Evolutionary conservation across 1,140 invertebrate genomes (phyloP), one percentile per base, ranked within the genome.

Genomic region (Cryptotermes secundus): DNA sequence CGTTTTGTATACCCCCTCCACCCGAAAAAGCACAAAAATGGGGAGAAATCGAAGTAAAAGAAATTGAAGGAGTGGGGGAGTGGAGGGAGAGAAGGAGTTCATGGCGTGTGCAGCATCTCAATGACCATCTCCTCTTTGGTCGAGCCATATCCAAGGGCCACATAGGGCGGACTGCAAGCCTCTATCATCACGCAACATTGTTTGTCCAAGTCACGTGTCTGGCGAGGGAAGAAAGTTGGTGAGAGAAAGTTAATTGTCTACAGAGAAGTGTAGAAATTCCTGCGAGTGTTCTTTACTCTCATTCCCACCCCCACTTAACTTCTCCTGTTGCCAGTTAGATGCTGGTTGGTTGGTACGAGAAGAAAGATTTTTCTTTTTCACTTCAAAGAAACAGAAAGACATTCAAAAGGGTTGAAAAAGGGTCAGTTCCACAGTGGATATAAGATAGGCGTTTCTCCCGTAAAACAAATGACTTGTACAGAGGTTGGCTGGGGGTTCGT

Each of bases 371-470:
- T 59, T 22, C 3, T 59, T 72, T n/a, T 72, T 72, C 10, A n/a
- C 31, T 72, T 72, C 26, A 31, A 31, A 72, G 59, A 9, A 72
- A 72, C 59, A 72, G 59, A 72, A 72, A n/a, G n/a, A 7, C 59
- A 72, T 26, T 72, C 59, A 72, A 72, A 72, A 31, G 59, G 59
- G 59, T 31, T 72, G 59, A 72, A 72, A 72, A 72, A n/a, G 59
- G 31, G 59, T 31, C 26, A 16, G 59, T 72, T 72, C 59, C 4
- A 72, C 26, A 10, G 59, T 72, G n/a, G 59, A 31, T 72, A 72
- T 31, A n/a, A 72, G 7, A 72, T 26, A 72, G 26, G 31, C 14
- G n/a, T 72, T n/a, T 16, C 31, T n/a, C n/a, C 26, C 26, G 2
- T 72, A 72, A 72, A 72, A 72, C 59, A 72, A 72, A 72, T 72